Evolutionary conservation across 1,140 invertebrate species (phyloP).

Genomic region (Hylaeus anthracinus): DNA sequence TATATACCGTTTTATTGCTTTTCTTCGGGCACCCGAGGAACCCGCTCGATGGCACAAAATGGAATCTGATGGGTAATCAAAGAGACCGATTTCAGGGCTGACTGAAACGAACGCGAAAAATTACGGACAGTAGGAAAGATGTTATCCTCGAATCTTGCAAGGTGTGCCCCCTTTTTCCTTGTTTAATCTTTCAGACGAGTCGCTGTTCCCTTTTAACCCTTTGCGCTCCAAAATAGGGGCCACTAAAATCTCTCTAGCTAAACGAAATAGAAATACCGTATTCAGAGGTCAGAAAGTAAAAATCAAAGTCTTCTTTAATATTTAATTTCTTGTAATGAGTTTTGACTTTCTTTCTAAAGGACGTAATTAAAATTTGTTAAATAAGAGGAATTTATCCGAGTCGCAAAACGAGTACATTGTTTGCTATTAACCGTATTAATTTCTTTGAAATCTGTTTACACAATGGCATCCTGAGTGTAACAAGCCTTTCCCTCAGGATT

Average conservation of each 20-base stretch:
- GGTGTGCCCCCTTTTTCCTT: background rate
- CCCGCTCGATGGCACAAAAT: constrained; percentile 13
- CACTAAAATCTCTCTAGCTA: too few species aligned
- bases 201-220: background rate
- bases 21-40: background rate
- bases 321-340: too few species aligned
- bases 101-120: background rate
- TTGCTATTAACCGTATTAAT: background rate
- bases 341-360: too few species aligned
- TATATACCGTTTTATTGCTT: constrained; percentile 27
- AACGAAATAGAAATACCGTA: too few species aligned
- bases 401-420: too few species aligned
- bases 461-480: too few species aligned
- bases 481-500: background rate
- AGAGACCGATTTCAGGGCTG: constrained; percentile 18
- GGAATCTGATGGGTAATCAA: constrained; percentile 40
- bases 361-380: too few species aligned
- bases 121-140: background rate
- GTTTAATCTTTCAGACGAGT: background rate
- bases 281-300: too few species aligned
- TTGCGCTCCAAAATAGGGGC: too few species aligned
- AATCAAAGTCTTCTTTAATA: too few species aligned
- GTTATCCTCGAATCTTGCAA: background rate
- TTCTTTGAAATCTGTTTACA: too few species aligned
- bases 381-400: too few species aligned